These are phyloP conservation scores for Hyles lineata DNA, from an alignment of 2,888 invertebrate species.

Conservation along the genomic window DNA sequence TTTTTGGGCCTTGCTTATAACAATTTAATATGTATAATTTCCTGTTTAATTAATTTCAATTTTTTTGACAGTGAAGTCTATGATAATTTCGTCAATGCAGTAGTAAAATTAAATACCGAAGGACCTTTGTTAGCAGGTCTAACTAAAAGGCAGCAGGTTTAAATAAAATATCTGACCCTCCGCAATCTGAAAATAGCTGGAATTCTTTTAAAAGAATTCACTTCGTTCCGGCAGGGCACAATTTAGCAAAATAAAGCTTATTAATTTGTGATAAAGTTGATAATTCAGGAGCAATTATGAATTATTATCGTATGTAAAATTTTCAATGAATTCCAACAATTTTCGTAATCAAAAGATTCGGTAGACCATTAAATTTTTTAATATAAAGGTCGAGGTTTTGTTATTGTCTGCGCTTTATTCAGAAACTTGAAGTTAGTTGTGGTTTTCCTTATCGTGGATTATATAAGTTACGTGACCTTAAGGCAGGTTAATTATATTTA, in stretches of 20 bases:
- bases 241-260: neutral
- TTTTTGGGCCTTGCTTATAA: no score
- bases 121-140: neutral
- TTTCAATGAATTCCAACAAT: neutral
- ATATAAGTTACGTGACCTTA: neutral
- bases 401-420: neutral
- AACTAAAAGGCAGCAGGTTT: neutral
- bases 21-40: no score
- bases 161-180: neutral
- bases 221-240: neutral
- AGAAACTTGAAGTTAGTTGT: neutral
- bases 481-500: neutral
- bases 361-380: neutral
- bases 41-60: neutral
- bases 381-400: neutral
- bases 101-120: neutral
- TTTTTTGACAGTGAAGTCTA: neutral
- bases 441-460: neutral
- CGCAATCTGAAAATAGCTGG: slow-evolving; percentile 4
- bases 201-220: slow-evolving; percentile 11
- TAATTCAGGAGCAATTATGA: neutral
- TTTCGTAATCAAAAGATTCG: neutral
- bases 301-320: neutral
- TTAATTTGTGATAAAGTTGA: neutral
- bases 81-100: neutral